Conservation (phyloP, 2,888 invertebrate genomes). For the Drosophila hamatofila region DNA sequence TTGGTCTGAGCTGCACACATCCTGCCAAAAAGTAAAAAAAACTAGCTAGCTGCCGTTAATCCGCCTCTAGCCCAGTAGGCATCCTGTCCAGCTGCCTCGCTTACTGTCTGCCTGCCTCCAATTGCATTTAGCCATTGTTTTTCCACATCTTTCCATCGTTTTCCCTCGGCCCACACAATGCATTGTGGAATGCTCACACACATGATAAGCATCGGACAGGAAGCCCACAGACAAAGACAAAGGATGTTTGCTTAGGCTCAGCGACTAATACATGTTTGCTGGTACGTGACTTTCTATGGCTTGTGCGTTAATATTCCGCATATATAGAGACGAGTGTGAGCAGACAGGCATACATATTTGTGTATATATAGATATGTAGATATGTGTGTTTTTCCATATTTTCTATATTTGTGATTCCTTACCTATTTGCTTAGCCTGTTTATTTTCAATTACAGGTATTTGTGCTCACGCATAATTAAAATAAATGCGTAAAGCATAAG, state of each 20-base stretch:
- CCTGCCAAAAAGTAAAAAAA: conserved; percentile 23
- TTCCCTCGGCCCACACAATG: conserved; percentile 22
- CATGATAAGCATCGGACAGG: conserved; percentile 74
- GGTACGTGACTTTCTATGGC: conserved; percentile 70
- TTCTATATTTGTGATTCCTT: conserved; percentile 10
- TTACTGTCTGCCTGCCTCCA: conserved; percentile 29
- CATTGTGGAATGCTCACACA: conserved; percentile 48
- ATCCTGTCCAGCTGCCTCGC: conserved; percentile 52
- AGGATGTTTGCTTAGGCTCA: conserved; percentile 77
- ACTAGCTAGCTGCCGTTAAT: conserved; percentile 51
- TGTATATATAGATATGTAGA: too few species aligned
- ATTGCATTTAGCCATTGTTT: conserved; percentile 44
- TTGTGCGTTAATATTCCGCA: conserved; percentile 59
- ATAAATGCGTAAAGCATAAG: conserved; percentile 26
- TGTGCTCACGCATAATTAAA: conserved; percentile 66
- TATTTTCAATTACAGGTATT: conserved; percentile 73
- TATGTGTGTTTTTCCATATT: conserved; percentile 11
- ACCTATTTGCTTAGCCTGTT: conserved; percentile 61
- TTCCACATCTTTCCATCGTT: not conserved
- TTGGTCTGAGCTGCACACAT: conserved; percentile 32
- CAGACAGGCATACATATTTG: not conserved
- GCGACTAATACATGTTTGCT: conserved; percentile 20
- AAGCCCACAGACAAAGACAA: conserved; percentile 61
- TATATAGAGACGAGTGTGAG: not conserved
- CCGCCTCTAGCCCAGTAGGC: conserved; percentile 31